phyloP scores from a whole-genome alignment of 2,797 vertebrate genomes.

The Megalops cyprinoides region DNA sequence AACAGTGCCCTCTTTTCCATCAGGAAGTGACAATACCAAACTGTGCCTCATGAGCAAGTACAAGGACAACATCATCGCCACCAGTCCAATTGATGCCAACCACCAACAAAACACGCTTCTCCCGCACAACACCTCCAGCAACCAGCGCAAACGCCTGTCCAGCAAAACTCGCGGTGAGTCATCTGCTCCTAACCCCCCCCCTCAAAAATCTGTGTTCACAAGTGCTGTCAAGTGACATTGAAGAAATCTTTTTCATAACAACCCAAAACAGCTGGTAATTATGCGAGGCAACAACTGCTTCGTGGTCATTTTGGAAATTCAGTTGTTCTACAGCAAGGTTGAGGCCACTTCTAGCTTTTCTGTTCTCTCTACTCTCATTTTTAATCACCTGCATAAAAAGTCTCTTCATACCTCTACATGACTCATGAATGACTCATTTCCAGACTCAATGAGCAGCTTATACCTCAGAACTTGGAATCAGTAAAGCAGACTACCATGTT shows the following conservation, averaged over 20 bases:
- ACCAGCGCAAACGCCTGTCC: conserved; percentile 93
- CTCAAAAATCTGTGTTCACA: no score
- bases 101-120: conserved; percentile 95
- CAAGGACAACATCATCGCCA: conserved; percentile 98
- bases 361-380: neutral
- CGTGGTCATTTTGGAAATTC: neutral
- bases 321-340: neutral
- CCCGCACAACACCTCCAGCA: conserved; percentile 91
- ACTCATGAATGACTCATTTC: neutral
- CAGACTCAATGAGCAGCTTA: neutral
- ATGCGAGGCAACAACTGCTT: neutral
- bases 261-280: neutral
- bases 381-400: neutral
- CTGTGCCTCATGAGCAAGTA: conserved; percentile 98
- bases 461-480: no score
- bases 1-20: conserved; percentile 43
- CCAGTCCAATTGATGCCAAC: conserved; percentile 92
- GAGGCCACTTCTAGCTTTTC: neutral
- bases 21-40: conserved; percentile 94
- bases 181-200: neutral
- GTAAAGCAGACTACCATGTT: neutral
- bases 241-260: neutral
- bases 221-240: neutral
- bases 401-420: neutral
- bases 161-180: conserved; percentile 92